Evolutionary conservation across 2,113 vertebrate genomes (phyloP).

Genomic region (mouse (Mus musculus)): GRCm39 chr10:21453501-21454000

Average conservation of each 20-base stretch:
- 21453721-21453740: background rate
- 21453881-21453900: background rate
- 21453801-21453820: background rate
- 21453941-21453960: background rate
- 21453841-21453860: fast-evolving
- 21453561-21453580: background rate
- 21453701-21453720: background rate
- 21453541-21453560: background rate
- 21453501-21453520: background rate
- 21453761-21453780: background rate
- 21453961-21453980: background rate
- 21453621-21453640: background rate
- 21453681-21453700: background rate
- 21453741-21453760: background rate
- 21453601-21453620: background rate
- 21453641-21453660: background rate
- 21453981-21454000: background rate
- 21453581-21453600: background rate
- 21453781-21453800: background rate
- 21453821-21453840: background rate
- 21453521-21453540: background rate
- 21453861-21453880: background rate
- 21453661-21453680: background rate
- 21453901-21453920: background rate
- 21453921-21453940: background rate